Evolutionary conservation across 2,888 invertebrate genomes (phyloP).

Genomic region (Aplocera efformata): DNA sequence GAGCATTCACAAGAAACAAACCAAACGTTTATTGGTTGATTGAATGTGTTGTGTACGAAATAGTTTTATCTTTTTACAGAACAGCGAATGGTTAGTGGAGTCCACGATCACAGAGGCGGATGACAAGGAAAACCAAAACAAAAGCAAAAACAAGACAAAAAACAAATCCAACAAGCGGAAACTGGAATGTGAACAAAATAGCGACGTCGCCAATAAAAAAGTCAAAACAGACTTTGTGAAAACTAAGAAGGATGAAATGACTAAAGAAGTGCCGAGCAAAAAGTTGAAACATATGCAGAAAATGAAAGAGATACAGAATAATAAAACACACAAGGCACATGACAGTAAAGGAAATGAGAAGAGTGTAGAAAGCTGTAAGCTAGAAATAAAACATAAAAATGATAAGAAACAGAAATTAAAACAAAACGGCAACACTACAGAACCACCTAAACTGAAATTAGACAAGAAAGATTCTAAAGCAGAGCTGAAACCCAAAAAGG

Average conservation of each 20-base stretch:
- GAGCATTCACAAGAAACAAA: no score
- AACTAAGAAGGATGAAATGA: slow-evolving; percentile 25
- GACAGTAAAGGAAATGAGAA: slow-evolving; percentile 4
- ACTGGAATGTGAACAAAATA: slow-evolving; percentile 18
- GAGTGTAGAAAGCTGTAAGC: slow-evolving; percentile 6
- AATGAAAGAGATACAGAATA: slow-evolving; percentile 15
- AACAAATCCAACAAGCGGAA: slow-evolving; percentile 31
- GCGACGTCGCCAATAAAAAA: slow-evolving; percentile 26
- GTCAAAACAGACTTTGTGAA: no score
- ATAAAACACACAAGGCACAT: slow-evolving; percentile 8
- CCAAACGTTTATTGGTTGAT: no score
- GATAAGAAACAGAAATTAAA: no score
- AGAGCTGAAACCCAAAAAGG: slow-evolving; percentile 11
- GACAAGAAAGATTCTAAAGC: slow-evolving; percentile 5
- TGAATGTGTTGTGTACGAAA: neutral
- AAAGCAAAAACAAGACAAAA: slow-evolving; percentile 28
- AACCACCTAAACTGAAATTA: no score
- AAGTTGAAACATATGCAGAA: no score
- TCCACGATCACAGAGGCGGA: slow-evolving; percentile 31
- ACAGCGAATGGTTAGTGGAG: slow-evolving; percentile 55
- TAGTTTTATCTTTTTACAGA: slow-evolving; percentile 36
- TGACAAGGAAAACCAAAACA: slow-evolving; percentile 49
- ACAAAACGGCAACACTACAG: no score
- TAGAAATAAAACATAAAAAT: no score
- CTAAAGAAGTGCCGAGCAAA: no score